phyloP scores from a whole-genome alignment of 1,140 invertebrate species.

The Zophobas atratus region DNA sequence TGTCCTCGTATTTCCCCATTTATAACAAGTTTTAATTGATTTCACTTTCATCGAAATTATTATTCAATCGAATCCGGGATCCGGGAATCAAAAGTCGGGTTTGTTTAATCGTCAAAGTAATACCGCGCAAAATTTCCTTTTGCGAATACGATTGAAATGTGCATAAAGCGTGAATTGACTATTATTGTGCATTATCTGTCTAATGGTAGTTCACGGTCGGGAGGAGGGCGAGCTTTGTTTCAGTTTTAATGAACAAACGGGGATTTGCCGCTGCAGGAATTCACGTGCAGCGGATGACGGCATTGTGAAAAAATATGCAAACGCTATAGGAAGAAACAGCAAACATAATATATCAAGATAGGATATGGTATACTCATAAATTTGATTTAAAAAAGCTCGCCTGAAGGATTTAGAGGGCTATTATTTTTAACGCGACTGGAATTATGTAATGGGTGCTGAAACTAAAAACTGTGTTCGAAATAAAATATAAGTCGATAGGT shows the following conservation, averaged over 20 bases:
- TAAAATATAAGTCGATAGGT: too few species aligned
- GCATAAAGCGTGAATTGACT: too few species aligned
- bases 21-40: slow-evolving; percentile 26
- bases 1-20: background rate
- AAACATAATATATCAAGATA: background rate
- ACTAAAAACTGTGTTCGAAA: too few species aligned
- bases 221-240: background rate
- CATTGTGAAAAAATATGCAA: background rate
- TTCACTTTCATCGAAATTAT: slow-evolving; percentile 10
- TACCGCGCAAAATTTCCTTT: background rate
- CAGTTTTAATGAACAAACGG: background rate
- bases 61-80: background rate
- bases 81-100: background rate
- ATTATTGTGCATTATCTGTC: too few species aligned
- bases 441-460: too few species aligned
- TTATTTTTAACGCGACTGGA: background rate
- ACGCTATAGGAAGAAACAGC: background rate
- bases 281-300: background rate
- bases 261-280: background rate
- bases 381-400: background rate
- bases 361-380: background rate
- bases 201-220: background rate
- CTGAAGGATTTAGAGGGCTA: background rate
- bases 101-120: background rate
- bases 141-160: background rate